A percentile compares a stretch with the other conserved stretches of the same genome.
Evolutionary conservation across 30 jellyfish, hydroid and myxozoan species (phyloP).

Genomic region (Aurelia sp.): DNA sequence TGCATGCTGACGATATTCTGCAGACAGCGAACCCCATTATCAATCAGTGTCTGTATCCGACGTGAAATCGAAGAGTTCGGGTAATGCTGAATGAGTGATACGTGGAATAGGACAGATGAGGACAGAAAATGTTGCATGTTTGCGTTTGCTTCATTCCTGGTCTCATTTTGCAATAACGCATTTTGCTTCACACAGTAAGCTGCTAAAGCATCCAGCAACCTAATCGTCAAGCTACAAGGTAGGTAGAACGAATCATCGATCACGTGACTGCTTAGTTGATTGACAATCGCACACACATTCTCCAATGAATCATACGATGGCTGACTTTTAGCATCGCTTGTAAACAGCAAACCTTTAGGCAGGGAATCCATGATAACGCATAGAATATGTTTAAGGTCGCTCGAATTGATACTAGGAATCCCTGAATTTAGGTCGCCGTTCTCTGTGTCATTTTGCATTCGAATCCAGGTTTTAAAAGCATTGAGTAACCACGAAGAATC

Average conservation of each 20-base stretch:
- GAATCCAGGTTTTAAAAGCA: constrained; percentile 22
- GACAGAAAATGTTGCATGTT: constrained; percentile 12
- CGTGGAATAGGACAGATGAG: constrained; percentile 15
- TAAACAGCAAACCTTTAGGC: constrained; percentile 33
- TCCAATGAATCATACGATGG: neutral
- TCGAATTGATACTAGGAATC: neutral
- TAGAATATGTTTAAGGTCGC: neutral
- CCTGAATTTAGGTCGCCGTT: neutral
- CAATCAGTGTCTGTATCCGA: neutral
- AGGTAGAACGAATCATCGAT: neutral
- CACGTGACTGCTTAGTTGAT: neutral
- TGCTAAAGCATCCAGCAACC: constrained; percentile 36
- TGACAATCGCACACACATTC: neutral
- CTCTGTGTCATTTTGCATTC: neutral
- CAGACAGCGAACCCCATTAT: neutral
- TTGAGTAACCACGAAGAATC: constrained; percentile 36
- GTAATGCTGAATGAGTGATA: constrained; percentile 14
- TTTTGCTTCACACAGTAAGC: neutral
- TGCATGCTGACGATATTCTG: neutral
- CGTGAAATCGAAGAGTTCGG: neutral
- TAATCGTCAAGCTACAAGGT: constrained; percentile 20
- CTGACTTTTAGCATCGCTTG: neutral
- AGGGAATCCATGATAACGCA: constrained; percentile 35
- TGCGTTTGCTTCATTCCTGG: neutral
- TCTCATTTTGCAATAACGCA: neutral